Percentiles rank a stretch among this genome's conserved stretches.
These are phyloP conservation scores for Campoplex capitator DNA, from an alignment of 2,888 invertebrate genomes.

Conservation along the genomic window DNA sequence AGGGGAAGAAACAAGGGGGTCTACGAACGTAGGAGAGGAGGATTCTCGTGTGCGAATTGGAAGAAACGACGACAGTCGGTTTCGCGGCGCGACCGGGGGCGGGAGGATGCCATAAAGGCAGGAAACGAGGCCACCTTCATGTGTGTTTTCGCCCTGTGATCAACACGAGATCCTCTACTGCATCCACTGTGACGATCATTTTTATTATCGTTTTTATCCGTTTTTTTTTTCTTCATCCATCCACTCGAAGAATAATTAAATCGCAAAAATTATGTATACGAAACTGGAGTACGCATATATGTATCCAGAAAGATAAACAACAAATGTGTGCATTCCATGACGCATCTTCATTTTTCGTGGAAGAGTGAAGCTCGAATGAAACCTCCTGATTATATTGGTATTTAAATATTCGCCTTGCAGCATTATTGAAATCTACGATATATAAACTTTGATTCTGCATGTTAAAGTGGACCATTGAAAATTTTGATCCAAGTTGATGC, in stretches of 20 bases:
- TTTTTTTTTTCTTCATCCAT: neutral
- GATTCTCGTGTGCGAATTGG: conserved; percentile 67
- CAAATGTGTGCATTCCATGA: neutral
- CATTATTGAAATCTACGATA: neutral
- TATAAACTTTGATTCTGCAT: neutral
- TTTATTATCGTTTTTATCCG: conserved; percentile 21
- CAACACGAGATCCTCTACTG: conserved; percentile 53
- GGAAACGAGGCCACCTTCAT: conserved; percentile 62
- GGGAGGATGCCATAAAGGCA: conserved; percentile 69
- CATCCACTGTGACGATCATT: conserved; percentile 45
- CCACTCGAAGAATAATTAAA: neutral
- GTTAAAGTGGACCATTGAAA: neutral
- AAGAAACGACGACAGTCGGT: conserved; percentile 70
- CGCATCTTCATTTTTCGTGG: neutral
- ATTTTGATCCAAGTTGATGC: neutral
- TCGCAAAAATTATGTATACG: neutral
- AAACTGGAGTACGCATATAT: neutral
- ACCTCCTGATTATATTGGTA: neutral
- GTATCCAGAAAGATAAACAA: neutral
- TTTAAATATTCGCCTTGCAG: neutral
- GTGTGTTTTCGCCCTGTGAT: conserved; percentile 42
- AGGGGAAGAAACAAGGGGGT: conserved; percentile 45
- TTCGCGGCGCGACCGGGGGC: conserved; percentile 70
- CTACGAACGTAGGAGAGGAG: conserved; percentile 63
- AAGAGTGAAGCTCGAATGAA: neutral